phyloP scores from a whole-genome alignment of 2,797 vertebrate species.

The Oreortyx pictus region DNA sequence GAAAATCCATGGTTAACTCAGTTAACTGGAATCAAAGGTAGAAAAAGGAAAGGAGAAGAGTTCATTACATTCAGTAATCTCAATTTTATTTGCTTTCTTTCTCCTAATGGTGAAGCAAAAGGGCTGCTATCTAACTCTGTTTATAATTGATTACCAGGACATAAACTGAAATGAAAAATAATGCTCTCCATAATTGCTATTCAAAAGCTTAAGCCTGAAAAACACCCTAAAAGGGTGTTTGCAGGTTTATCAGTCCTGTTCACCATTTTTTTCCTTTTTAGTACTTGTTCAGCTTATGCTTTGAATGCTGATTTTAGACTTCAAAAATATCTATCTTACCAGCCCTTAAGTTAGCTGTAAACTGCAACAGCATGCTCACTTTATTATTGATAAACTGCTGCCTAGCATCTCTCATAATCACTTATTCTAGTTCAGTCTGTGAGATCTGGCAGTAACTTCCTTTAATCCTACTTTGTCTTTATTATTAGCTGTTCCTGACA shows the following conservation, averaged over 20 bases:
- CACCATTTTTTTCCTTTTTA: not conserved
- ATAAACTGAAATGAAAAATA: slow-evolving; percentile 38
- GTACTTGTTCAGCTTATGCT: not conserved
- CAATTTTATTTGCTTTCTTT: slow-evolving; percentile 29
- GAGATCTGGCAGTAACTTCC: not conserved
- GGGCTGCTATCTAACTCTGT: not conserved
- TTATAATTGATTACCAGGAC: slow-evolving; percentile 27
- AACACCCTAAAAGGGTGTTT: not conserved
- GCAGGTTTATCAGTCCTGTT: slow-evolving; percentile 20
- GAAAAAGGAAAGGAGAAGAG: not conserved
- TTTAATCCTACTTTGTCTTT: not conserved
- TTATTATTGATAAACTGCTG: not conserved
- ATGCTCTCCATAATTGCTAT: slow-evolving; percentile 1
- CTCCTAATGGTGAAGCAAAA: not conserved
- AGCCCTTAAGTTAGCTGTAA: not conserved
- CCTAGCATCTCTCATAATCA: not conserved
- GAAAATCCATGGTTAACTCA: not conserved
- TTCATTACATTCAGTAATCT: not conserved
- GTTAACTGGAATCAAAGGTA: not conserved
- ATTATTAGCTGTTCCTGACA: not conserved
- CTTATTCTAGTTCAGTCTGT: not conserved
- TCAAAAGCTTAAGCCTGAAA: slow-evolving; percentile 20
- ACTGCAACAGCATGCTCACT: not conserved
- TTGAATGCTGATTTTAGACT: slow-evolving; percentile 22
- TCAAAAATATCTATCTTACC: not conserved